Conservation (phyloP, 2,888 invertebrate species). For the Coleophora deauratella region DNA sequence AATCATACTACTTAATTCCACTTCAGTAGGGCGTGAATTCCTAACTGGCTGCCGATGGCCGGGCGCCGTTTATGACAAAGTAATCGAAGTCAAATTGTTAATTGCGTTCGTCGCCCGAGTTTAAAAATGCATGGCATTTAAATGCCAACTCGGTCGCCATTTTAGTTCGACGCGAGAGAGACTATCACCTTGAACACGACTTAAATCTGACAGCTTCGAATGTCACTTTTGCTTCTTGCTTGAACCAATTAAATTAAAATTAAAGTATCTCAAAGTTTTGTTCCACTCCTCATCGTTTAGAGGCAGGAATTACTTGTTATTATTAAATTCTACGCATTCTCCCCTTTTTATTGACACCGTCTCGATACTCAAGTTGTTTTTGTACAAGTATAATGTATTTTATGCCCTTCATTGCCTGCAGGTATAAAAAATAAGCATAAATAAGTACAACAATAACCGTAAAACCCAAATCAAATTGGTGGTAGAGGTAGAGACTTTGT, state of each 20-base stretch:
- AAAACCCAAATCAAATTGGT: too few relatives aligned
- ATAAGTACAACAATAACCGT: too few relatives aligned
- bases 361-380: too few relatives aligned
- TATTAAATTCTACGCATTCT: background rate
- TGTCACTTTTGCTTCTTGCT: conserved; percentile 65
- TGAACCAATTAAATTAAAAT: conserved; percentile 57
- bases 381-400: too few relatives aligned
- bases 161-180: conserved; percentile 62
- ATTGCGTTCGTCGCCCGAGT: conserved; percentile 64
- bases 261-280: conserved; percentile 45
- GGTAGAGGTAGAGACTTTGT: too few relatives aligned
- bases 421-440: too few relatives aligned
- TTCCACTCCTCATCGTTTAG: conserved; percentile 22
- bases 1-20: conserved; percentile 47
- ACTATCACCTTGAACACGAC: conserved; percentile 70
- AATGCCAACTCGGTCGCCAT: conserved; percentile 69
- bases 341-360: too few relatives aligned
- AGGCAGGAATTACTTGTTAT: background rate
- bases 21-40: conserved; percentile 41
- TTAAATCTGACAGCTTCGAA: conserved; percentile 72
- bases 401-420: too few relatives aligned
- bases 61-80: conserved; percentile 59
- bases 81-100: conserved; percentile 65
- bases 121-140: conserved; percentile 74
- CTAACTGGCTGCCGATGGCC: conserved; percentile 45